A percentile compares a stretch with the other conserved stretches of the same genome.
phyloP scores from a whole-genome alignment of 2,797 vertebrate genomes.

The Brotula barbata region DNA sequence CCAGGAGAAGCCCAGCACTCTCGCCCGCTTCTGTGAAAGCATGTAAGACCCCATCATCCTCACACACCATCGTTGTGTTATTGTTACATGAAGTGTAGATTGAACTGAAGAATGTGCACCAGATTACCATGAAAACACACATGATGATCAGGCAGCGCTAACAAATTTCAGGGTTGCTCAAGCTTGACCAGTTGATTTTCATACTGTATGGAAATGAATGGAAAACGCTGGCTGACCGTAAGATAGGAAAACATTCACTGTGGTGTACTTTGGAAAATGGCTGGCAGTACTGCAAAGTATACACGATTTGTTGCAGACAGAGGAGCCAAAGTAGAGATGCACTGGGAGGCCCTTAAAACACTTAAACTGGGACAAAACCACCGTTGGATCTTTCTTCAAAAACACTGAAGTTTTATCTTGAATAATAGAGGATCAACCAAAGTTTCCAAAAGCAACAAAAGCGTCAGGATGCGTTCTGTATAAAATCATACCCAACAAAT shows the following conservation, averaged over 20 bases:
- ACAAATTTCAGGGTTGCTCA: slow-evolving; percentile 8
- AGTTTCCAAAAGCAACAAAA: no score
- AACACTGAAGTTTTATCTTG: no score
- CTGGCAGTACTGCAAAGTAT: not conserved
- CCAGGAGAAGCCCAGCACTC: slow-evolving; percentile 97
- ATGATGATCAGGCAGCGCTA: slow-evolving; percentile 7
- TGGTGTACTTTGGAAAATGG: not conserved
- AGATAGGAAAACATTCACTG: not conserved
- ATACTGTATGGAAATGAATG: slow-evolving; percentile 22
- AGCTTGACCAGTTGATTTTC: slow-evolving; percentile 30
- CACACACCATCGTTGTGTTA: not conserved
- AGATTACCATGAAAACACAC: slow-evolving; percentile 37
- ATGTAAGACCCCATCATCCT: slow-evolving; percentile 82
- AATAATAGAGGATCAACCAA: no score
- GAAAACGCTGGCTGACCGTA: not conserved
- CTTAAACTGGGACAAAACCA: no score
- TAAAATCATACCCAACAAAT: no score
- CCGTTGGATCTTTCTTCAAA: no score
- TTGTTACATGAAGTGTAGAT: slow-evolving; percentile 1
- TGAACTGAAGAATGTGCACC: slow-evolving; percentile 2
- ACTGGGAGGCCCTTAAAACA: no score
- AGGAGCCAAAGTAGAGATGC: no score
- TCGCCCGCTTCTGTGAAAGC: slow-evolving; percentile 97
- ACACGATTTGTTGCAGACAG: no score
- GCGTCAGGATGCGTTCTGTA: no score